Percentiles rank a stretch among this genome's conserved stretches.
Conservation (phyloP, 2,113 vertebrate species). For the Nesoenas mayeri region DNA sequence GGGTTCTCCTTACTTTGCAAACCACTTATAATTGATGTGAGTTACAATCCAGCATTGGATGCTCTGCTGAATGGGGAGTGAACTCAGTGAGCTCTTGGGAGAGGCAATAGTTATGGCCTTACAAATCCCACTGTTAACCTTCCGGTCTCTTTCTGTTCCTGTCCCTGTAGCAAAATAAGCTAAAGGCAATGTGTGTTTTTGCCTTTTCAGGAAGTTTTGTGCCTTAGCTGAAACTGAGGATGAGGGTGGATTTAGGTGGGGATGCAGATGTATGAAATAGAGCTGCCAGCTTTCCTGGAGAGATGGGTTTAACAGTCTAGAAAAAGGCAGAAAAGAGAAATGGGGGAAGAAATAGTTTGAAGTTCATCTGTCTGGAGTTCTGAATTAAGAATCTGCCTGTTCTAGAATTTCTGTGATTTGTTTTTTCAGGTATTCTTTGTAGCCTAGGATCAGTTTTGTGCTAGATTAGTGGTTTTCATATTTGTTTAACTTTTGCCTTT, state of each 20-base stretch:
- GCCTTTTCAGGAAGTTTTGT: neutral
- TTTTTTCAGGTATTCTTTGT: neutral
- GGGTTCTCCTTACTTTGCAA: neutral
- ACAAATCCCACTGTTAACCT: neutral
- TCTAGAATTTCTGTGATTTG: neutral
- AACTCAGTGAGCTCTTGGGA: neutral
- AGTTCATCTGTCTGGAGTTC: neutral
- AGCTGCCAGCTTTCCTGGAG: neutral
- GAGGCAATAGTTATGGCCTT: neutral
- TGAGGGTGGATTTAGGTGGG: neutral
- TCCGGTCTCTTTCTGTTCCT: neutral
- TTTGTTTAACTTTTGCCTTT: neutral
- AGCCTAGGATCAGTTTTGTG: neutral
- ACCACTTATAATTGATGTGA: neutral
- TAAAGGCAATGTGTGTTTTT: neutral
- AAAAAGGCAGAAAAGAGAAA: neutral
- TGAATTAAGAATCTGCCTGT: neutral
- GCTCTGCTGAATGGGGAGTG: neutral
- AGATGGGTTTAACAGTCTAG: neutral
- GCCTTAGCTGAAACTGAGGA: neutral
- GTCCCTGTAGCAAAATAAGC: rapidly evolving
- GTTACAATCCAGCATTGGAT: neutral
- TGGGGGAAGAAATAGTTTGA: neutral
- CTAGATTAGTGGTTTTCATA: neutral
- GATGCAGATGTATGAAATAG: neutral